phyloP scores from a whole-genome alignment of 2,113 vertebrate species.

The Butastur rufipennis region DNA sequence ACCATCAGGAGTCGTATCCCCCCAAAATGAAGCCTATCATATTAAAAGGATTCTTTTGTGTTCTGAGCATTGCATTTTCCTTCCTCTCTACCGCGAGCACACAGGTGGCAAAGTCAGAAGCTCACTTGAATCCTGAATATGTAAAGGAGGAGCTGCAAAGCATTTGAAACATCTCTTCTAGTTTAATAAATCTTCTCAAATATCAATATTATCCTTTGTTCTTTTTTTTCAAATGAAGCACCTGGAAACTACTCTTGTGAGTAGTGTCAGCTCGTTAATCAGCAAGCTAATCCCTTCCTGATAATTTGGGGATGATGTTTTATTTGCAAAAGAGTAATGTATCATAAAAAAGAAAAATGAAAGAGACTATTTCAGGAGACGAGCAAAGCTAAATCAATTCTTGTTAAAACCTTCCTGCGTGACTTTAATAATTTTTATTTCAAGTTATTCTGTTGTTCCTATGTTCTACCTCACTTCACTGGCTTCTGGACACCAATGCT shows the following conservation, averaged over 20 bases:
- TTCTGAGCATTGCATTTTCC: not conserved
- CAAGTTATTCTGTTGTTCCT: not conserved
- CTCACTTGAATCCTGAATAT: not conserved
- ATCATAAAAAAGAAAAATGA: not conserved
- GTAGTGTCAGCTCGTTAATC: not conserved
- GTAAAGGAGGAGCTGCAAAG: not conserved
- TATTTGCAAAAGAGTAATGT: not conserved
- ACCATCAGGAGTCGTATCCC: not conserved
- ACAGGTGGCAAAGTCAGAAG: not conserved
- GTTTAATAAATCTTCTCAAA: not conserved
- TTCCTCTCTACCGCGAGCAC: not conserved
- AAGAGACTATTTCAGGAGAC: not conserved
- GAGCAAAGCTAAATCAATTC: not conserved
- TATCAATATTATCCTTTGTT: not conserved
- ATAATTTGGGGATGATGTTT: not conserved
- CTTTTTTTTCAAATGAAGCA: not conserved
- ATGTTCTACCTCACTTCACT: not conserved
- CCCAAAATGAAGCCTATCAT: not conserved
- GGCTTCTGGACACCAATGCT: not conserved
- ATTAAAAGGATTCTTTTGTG: not conserved
- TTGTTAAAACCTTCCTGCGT: not conserved
- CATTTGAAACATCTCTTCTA: not conserved
- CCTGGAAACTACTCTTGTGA: not conserved
- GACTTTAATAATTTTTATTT: not conserved
- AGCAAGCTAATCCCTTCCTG: not conserved